phyloP scores from a whole-genome alignment of 2,797 vertebrate genomes.

The Streptopelia turtur region DNA sequence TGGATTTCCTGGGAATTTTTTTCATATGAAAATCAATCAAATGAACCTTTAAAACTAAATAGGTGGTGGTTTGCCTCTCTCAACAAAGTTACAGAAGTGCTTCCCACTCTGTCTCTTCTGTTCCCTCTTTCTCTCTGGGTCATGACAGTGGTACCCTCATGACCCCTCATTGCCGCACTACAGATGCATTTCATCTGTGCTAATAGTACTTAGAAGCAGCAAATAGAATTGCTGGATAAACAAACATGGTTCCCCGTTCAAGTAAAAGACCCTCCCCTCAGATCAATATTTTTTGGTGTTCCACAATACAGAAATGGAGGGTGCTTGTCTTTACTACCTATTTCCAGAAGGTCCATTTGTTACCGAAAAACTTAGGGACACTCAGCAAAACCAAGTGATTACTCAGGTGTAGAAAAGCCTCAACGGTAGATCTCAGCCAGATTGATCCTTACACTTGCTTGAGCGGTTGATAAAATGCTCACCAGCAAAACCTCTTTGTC shows the following conservation, averaged over 20 bases:
- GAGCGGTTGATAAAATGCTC: background rate
- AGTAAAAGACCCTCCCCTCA: background rate
- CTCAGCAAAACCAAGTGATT: background rate
- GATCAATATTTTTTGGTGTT: background rate
- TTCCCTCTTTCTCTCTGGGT: background rate
- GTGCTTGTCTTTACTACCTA: background rate
- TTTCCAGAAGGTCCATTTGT: background rate
- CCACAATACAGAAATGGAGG: background rate
- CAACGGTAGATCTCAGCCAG: background rate
- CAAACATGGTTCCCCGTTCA: background rate
- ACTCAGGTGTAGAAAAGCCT: background rate
- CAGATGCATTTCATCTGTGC: background rate
- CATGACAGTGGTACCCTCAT: background rate
- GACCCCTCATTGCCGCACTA: accelerated
- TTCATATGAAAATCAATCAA: background rate
- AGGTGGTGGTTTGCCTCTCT: background rate
- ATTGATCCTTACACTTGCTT: background rate
- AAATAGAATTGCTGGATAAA: background rate
- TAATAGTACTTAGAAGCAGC: background rate
- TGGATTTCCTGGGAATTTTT: background rate
- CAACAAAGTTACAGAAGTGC: background rate
- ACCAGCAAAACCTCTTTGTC: background rate
- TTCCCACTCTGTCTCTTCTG: background rate
- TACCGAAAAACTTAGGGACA: background rate
- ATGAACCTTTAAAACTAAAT: background rate